Percentiles rank a stretch among this genome's conserved stretches.
Conservation (phyloP, 2,797 vertebrate genomes). For the Erethizon dorsatum region DNA sequence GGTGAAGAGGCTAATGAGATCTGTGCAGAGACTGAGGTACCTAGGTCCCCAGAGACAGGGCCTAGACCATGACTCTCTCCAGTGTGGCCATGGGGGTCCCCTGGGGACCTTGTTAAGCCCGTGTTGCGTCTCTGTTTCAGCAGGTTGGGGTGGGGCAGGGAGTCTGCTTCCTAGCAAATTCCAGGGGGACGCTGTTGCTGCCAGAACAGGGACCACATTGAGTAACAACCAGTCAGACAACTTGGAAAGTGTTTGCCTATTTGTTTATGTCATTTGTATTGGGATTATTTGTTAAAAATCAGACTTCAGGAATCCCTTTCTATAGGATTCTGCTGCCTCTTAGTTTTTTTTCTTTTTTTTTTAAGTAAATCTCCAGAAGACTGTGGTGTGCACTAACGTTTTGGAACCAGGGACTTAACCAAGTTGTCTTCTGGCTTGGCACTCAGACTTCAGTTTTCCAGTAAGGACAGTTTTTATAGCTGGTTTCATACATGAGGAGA, state of each 20-base stretch:
- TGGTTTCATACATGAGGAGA: not conserved
- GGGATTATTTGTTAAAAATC: not conserved
- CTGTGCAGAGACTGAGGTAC: not conserved
- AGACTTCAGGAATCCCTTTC: not conserved
- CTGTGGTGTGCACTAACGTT: not conserved
- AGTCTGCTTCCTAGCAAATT: not conserved
- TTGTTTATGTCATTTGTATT: not conserved
- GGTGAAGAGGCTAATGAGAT: not conserved
- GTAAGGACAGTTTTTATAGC: not conserved
- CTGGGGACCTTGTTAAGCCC: not conserved
- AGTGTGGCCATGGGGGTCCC: not conserved
- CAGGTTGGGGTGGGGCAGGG: not conserved
- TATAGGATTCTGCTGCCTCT: not conserved
- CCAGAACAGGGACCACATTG: not conserved
- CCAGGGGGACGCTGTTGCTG: not conserved
- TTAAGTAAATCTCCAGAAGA: not conserved
- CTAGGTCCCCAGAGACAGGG: not conserved
- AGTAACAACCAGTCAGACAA: not conserved
- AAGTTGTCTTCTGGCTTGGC: not conserved
- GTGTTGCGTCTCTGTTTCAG: not conserved
- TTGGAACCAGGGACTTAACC: not conserved
- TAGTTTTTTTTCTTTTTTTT: not conserved
- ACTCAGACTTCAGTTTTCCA: not conserved
- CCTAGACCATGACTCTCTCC: not conserved
- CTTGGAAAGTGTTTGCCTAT: not conserved